These are phyloP conservation scores for Betta splendens DNA, from an alignment of 2,797 vertebrate genomes.

Conservation along the genomic window DNA sequence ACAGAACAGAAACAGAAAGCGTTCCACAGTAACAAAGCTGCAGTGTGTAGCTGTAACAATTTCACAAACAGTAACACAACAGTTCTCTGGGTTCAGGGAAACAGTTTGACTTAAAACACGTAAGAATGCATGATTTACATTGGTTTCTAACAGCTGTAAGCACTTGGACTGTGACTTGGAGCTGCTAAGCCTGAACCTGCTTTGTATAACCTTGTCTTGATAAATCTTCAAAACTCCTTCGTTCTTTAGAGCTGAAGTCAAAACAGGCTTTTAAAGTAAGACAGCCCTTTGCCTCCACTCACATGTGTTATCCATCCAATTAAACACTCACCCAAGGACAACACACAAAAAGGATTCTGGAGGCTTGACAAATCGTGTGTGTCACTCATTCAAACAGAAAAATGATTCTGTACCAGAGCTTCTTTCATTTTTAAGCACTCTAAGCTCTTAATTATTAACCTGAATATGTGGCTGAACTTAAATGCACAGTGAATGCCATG, in stretches of 20 bases:
- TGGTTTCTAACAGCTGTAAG: too few species aligned
- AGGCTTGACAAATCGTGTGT: slow-evolving; percentile 53
- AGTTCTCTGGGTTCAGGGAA: slow-evolving; percentile 4
- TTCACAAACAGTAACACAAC: slow-evolving; percentile 18
- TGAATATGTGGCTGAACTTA: slow-evolving; percentile 4
- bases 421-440: slow-evolving; percentile 28
- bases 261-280: slow-evolving; percentile 40
- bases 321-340: slow-evolving; percentile 63
- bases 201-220: too few species aligned
- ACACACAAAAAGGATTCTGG: slow-evolving; percentile 55
- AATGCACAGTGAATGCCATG: not conserved
- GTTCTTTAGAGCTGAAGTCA: slow-evolving; percentile 20
- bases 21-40: slow-evolving; percentile 36
- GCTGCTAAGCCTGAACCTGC: too few species aligned
- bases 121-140: not conserved
- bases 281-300: slow-evolving; percentile 47
- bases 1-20: slow-evolving; percentile 41
- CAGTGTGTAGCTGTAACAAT: not conserved
- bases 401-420: slow-evolving; percentile 17
- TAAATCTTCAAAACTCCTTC: too few species aligned
- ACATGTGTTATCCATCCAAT: slow-evolving; percentile 60
- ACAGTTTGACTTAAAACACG: not conserved
- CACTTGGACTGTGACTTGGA: too few species aligned
- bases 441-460: not conserved
- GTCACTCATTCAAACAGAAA: slow-evolving; percentile 42